Percentiles rank a stretch among this genome's conserved stretches.
These are phyloP conservation scores for Rhynchotus rufescens DNA, from an alignment of 2,797 vertebrate species.

Conservation along the genomic window DNA sequence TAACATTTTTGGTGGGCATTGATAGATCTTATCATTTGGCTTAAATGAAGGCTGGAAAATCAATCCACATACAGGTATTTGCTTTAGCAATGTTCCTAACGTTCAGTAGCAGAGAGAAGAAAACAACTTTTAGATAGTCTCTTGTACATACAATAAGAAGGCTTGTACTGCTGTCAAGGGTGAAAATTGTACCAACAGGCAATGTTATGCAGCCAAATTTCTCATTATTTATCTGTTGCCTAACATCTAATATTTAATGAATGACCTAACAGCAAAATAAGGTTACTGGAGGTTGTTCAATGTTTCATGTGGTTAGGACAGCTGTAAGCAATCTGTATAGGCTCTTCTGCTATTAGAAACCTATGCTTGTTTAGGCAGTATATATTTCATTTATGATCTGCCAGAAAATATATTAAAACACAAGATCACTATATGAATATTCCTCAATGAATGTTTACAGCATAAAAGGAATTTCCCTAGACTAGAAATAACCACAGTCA, in stretches of 20 bases:
- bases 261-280: constrained; percentile 67
- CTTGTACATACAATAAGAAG: not conserved
- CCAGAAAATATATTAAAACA: constrained; percentile 73
- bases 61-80: constrained; percentile 18
- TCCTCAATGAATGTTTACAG: constrained; percentile 48
- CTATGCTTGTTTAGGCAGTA: constrained; percentile 66
- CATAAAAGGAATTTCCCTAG: constrained; percentile 49
- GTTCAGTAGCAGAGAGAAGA: constrained; percentile 4
- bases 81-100: not conserved
- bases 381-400: constrained; percentile 72
- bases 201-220: not conserved
- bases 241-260: constrained; percentile 63
- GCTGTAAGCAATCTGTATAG: constrained; percentile 76
- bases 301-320: constrained; percentile 80
- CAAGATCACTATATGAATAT: constrained; percentile 53
- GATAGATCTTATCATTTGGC: not conserved
- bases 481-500: constrained; percentile 41
- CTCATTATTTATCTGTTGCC: constrained; percentile 56
- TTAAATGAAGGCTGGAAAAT: not conserved
- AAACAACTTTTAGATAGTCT: not conserved
- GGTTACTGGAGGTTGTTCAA: constrained; percentile 64
- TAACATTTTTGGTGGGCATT: not conserved
- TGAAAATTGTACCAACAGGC: constrained; percentile 41
- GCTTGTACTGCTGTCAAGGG: constrained; percentile 37
- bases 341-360: constrained; percentile 62